phyloP scores from a whole-genome alignment of 2,888 invertebrate genomes.

The Galerucella calmariensis region DNA sequence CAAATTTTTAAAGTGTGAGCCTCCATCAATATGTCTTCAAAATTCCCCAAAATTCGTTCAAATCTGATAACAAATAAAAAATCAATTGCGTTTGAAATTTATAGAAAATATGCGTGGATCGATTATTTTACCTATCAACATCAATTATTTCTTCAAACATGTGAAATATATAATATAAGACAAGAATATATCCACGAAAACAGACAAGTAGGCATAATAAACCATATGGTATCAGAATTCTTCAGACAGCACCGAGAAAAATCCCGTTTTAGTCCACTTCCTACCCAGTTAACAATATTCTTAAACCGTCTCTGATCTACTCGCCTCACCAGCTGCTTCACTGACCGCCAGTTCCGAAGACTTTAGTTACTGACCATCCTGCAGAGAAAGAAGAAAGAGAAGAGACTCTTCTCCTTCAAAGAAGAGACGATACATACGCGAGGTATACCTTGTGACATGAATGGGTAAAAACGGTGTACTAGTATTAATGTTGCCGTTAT shows the following conservation, averaged over 20 bases:
- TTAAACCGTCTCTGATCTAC: constrained; percentile 46
- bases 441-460: constrained; percentile 39
- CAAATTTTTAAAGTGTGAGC: too few relatives aligned
- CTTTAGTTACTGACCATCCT: constrained; percentile 55
- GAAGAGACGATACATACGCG: constrained; percentile 30
- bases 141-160: too few relatives aligned
- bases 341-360: constrained; percentile 46
- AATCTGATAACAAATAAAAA: too few relatives aligned
- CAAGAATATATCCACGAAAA: background rate
- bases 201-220: background rate
- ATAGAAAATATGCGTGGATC: too few relatives aligned
- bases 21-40: too few relatives aligned
- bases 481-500: constrained; percentile 52
- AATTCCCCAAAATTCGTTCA: too few relatives aligned
- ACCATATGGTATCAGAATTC: background rate
- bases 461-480: constrained; percentile 47
- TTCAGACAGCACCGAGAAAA: background rate
- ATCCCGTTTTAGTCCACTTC: constrained; percentile 8
- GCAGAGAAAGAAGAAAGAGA: constrained; percentile 42
- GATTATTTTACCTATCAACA: too few relatives aligned
- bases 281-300: constrained; percentile 11
- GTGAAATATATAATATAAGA: too few relatives aligned
- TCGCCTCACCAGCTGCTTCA: constrained; percentile 56
- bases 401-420: constrained; percentile 24
- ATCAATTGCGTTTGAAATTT: too few relatives aligned